Base-by-base conservation (phyloP, 2,888 invertebrate genomes). In the Oligia latruncula region DNA sequence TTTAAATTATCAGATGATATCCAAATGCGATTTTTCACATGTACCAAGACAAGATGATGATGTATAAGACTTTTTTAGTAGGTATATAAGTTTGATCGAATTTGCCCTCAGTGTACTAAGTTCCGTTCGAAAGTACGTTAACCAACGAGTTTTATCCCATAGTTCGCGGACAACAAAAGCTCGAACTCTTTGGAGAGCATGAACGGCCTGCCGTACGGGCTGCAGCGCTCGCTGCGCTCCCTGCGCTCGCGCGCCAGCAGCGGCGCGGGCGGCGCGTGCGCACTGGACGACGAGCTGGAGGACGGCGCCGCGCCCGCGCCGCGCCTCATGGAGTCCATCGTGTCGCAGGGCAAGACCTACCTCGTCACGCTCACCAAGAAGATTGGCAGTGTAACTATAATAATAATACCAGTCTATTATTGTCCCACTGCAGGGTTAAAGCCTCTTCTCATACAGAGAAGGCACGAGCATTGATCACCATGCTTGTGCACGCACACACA, bases 241-340 rank as follows among this genome's bases (percentile, higher is more conserved):
- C 90, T 13, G 49, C 49, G 88, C 13, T 91, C 91, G 23, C 90
- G 91, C 74, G 83, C 85, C 55, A 91, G 90, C 78, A 87, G 90
- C 74, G 86, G 90, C 58, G 79, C 77, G 71, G 87, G 88, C 68
- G 90, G 88, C 64, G 89, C 87, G 77, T 81, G 87, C n/a, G 89
- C 88, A 3, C 35, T 85, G 0, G 91, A 90, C 79, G 93, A 92
- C 82, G 86, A 88, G 17, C 83, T 79, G 0, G 94, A 91, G 81
- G 93, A 93, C 83, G 91, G 85, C 78, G 87, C 64, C 77, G 87
- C 64, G 89, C 90, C 87, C 75, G 94, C 94, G 86, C 96, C 96
- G 2, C 82, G 95, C 0, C 94, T 96, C 82, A 96, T 96, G 96
- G 96, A 96, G 93, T 95, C 95, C 89, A 96, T 96, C 80, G 94